These are phyloP conservation scores for Tringa solitaria DNA, from an alignment of 2,113 vertebrate genomes.

Conservation along the genomic window DNA sequence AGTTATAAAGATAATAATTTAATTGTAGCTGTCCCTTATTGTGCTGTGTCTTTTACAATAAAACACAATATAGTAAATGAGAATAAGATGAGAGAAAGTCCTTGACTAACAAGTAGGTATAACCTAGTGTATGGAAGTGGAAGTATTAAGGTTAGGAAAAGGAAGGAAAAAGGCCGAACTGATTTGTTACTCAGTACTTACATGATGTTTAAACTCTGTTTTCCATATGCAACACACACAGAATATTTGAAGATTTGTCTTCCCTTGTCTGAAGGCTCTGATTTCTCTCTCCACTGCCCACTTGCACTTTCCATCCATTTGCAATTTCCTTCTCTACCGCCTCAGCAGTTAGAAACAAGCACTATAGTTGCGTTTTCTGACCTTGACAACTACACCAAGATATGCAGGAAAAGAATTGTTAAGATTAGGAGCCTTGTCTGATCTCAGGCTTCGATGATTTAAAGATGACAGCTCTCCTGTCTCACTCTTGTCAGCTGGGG, in stretches of 20 bases:
- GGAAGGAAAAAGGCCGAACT: background rate
- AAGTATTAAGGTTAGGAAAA: background rate
- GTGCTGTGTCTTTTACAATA: background rate
- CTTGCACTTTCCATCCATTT: background rate
- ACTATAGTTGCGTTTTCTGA: background rate
- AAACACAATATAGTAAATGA: background rate
- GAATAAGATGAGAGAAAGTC: background rate
- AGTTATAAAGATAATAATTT: background rate
- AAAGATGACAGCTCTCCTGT: constrained; percentile 56
- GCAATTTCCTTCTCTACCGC: background rate
- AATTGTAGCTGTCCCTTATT: background rate
- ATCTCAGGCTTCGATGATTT: constrained; percentile 57
- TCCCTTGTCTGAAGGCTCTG: background rate
- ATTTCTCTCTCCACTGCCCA: background rate
- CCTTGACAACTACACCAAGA: background rate
- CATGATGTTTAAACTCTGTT: background rate
- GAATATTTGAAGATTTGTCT: background rate
- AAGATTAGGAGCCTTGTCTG: constrained; percentile 45
- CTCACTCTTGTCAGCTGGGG: constrained; percentile 16
- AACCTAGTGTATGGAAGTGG: background rate
- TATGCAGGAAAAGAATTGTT: constrained; percentile 34
- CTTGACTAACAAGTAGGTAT: background rate
- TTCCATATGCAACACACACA: background rate
- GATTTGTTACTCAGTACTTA: background rate
- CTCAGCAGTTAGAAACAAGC: background rate